These are phyloP conservation scores for Lasiurus borealis DNA, from an alignment of 2,113 vertebrate genomes.

Conservation along the genomic window DNA sequence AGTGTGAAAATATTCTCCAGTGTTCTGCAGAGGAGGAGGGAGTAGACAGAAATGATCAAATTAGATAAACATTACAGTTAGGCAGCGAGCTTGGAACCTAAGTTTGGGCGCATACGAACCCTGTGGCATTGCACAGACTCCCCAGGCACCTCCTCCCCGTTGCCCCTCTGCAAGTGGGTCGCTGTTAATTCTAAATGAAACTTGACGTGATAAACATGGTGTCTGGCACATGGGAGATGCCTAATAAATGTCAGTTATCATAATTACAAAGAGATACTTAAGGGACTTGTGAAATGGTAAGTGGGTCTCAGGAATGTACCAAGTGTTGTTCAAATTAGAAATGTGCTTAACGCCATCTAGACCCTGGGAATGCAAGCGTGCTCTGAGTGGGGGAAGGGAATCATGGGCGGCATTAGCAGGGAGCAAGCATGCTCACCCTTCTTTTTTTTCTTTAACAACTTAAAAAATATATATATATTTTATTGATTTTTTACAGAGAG, in stretches of 20 bases:
- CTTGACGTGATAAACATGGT: neutral
- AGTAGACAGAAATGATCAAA: neutral
- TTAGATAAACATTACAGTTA: neutral
- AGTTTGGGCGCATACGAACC: neutral
- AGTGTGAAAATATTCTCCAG: neutral
- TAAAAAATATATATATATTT: no score
- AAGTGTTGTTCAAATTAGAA: neutral
- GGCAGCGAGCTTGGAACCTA: neutral
- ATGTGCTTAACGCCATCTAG: neutral
- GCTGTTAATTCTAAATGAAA: conserved; percentile 9
- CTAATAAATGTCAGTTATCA: neutral
- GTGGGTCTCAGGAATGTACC: neutral
- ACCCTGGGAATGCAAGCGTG: neutral
- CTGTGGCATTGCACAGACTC: neutral
- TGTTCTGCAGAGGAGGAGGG: neutral
- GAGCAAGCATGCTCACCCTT: neutral
- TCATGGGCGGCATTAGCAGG: no score
- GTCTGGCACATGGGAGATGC: neutral
- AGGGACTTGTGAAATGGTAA: neutral
- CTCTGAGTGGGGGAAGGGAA: neutral
- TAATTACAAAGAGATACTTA: neutral
- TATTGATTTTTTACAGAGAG: no score
- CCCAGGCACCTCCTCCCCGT: neutral
- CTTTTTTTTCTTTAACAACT: no score
- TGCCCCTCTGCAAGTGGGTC: neutral